Percentiles rank a stretch among this genome's conserved stretches.
Conservation (phyloP, 1,140 invertebrate genomes). For the Drosophila ananassae region DNA sequence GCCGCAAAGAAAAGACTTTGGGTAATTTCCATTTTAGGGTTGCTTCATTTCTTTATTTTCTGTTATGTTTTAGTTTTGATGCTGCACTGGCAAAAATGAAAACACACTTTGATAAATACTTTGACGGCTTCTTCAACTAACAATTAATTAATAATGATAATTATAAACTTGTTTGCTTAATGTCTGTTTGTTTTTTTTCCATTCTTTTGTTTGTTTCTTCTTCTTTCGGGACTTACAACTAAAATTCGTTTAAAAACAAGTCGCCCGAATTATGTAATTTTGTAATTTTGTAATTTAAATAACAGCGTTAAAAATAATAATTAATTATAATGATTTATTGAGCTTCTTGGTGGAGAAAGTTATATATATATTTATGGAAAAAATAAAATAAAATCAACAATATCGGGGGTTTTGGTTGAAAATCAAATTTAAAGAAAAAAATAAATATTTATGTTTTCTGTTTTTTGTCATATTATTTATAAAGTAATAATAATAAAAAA, state of each 20-base stretch:
- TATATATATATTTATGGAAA: too few relatives aligned
- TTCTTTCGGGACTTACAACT: slow-evolving; percentile 26
- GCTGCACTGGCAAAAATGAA: slow-evolving; percentile 38
- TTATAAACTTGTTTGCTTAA: slow-evolving; percentile 7
- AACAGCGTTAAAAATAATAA: slow-evolving; percentile 44
- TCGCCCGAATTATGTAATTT: slow-evolving; percentile 4
- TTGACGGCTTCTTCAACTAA: slow-evolving; percentile 65
- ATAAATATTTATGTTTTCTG: slow-evolving; percentile 18
- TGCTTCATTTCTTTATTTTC: slow-evolving; percentile 50
- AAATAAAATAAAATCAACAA: slow-evolving; percentile 13
- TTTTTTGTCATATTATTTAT: slow-evolving; percentile 15
- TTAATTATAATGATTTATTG: slow-evolving; percentile 14
- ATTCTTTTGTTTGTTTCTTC: background rate
- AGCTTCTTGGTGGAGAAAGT: background rate
- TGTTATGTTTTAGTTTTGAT: slow-evolving; percentile 33
- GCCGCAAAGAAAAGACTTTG: background rate
- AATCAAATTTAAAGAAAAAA: slow-evolving; percentile 22
- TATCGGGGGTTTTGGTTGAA: slow-evolving; percentile 1
- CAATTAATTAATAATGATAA: slow-evolving; percentile 50
- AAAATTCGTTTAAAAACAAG: slow-evolving; percentile 24
- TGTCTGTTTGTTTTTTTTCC: background rate
- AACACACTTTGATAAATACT: slow-evolving; percentile 63
- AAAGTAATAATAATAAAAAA: slow-evolving; percentile 33
- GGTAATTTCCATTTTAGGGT: slow-evolving; percentile 36
- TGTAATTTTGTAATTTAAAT: background rate